Conservation (phyloP, 2,797 vertebrate genomes). For the Psittacula derbiana region DNA sequence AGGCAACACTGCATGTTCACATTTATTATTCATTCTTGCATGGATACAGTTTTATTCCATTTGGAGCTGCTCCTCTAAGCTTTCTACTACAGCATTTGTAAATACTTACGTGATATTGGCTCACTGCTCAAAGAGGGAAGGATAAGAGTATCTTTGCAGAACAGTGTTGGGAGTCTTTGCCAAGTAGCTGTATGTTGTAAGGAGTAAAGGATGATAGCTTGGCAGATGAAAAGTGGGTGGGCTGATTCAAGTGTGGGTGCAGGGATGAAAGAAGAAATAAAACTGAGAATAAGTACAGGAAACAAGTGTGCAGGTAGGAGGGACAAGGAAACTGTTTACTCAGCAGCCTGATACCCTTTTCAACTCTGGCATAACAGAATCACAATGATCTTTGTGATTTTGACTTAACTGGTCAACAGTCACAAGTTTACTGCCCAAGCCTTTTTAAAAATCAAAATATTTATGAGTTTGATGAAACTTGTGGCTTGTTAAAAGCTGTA, state of each 20-base stretch:
- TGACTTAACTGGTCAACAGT: neutral
- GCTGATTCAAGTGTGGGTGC: slow-evolving; percentile 34
- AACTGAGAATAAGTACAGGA: slow-evolving; percentile 52
- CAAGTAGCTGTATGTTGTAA: slow-evolving; percentile 2
- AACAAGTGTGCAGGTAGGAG: slow-evolving; percentile 35
- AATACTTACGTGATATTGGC: neutral
- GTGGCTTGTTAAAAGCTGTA: neutral
- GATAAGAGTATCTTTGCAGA: neutral
- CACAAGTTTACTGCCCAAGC: neutral
- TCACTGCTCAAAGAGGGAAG: neutral
- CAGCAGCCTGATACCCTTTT: neutral
- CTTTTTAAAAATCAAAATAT: neutral
- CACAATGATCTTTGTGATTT: neutral
- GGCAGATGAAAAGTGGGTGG: slow-evolving; percentile 59
- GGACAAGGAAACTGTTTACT: slow-evolving; percentile 2
- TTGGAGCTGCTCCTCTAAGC: slow-evolving; percentile 1
- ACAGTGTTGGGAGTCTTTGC: neutral
- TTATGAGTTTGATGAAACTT: neutral
- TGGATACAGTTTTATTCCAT: neutral
- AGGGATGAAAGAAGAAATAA: slow-evolving; percentile 41
- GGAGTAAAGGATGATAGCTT: neutral
- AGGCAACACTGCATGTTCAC: neutral
- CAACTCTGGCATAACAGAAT: neutral
- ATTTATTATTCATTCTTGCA: neutral
- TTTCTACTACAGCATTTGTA: slow-evolving; percentile 38